Percentiles rank a stretch among this genome's conserved stretches.
phyloP scores from a whole-genome alignment of 92 coral and sea anemone species.

The Porites evermanni region DNA sequence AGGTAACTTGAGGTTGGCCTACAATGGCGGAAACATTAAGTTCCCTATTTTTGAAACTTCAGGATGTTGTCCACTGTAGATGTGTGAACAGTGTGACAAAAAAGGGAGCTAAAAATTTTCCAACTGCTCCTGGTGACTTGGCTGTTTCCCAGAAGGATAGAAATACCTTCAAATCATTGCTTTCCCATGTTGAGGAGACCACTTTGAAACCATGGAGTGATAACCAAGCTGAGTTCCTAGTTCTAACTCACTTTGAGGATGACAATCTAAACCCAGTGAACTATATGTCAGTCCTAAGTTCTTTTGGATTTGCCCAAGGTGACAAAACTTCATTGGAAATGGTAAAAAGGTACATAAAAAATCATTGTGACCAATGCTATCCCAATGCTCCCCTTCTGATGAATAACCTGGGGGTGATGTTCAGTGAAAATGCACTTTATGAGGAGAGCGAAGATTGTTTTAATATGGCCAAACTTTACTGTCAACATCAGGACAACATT shows the following conservation, averaged over 20 bases:
- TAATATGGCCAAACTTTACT: background rate
- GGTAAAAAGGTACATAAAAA: background rate
- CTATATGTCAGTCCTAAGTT: background rate
- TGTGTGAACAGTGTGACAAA: no score
- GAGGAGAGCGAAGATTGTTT: slow-evolving; percentile 2
- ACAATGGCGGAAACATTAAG: no score
- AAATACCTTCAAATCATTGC: background rate
- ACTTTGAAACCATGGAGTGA: background rate
- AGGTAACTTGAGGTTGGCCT: no score
- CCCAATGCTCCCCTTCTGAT: background rate
- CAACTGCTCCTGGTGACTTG: background rate
- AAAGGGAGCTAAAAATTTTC: background rate
- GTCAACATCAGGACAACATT: slow-evolving; percentile 5
- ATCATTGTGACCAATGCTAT: background rate
- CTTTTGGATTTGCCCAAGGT: slow-evolving; percentile 4
- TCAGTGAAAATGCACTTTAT: background rate
- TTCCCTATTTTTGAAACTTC: no score
- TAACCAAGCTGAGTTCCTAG: background rate
- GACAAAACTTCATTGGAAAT: background rate
- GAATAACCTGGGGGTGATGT: slow-evolving; percentile 37
- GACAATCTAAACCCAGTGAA: background rate
- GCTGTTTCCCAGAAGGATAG: background rate
- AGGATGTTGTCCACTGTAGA: no score
- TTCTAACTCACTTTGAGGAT: background rate
- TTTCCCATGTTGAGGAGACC: background rate